Evolutionary conservation across 2,888 invertebrate genomes (phyloP), one percentile per base, ranked within the genome.

Genomic region (Orchesellides sinensis): DNA sequence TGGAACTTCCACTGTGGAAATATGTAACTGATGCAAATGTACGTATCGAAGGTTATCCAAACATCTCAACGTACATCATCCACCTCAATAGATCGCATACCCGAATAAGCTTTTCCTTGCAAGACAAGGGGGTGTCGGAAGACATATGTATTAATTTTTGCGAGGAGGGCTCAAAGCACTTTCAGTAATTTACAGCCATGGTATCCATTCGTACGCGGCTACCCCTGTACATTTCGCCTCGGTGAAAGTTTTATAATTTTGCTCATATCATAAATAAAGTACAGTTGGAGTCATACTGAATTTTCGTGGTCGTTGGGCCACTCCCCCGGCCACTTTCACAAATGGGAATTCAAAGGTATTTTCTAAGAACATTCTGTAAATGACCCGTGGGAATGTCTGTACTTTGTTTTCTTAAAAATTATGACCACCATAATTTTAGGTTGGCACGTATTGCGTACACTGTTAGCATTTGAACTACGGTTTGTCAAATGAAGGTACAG

Each of bases 241-340:
- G 10, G 56, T 56, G 56, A 56, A 56, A 56, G 25, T 56, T 56
- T 56, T 25, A 56, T 56, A 56, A 56, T 27, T 56, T 56, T 56
- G 19, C 8, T 49, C 12, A 49, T 49, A 49, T 17, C n/a, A 49
- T 49, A 49, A 49, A 49, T 49, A 49, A 49, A 17, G n/a, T n/a
- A n/a, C n/a, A 40, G 4, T 8, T 10, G 4, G 14, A 5, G n/a
- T 2, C 10, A 5, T n/a, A 14, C 40, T 40, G 4, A 40, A 40
- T 40, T 40, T 40, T 40, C 40, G n/a, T 40, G 10, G 14, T 2
- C n/a, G 4, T 5, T 40, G 40, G 14, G 10, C 40, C 40, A n/a
- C 40, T n/a, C 40, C 40, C n/a, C 4, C 2, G n/a, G n/a, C 40
- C n/a, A 40, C 40, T 40, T 40, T 10, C 10, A 5, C 32, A 32